A percentile compares a stretch with the other conserved stretches of the same genome.
Evolutionary conservation across 2,888 invertebrate genomes (phyloP).

Genomic region (Chloroclysta siterata): DNA sequence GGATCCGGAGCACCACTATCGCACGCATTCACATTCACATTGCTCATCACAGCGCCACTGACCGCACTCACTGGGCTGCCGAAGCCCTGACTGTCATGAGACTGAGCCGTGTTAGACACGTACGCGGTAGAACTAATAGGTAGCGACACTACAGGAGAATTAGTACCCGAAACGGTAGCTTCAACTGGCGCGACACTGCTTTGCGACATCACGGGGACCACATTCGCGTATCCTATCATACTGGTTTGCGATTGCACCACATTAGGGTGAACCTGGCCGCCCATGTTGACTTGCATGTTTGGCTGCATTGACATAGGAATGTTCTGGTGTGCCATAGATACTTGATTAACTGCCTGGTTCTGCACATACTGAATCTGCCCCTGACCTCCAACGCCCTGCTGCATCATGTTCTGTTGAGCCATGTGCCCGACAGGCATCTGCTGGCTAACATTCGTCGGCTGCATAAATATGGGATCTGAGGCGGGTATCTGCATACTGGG

Average conservation of each 20-base stretch:
- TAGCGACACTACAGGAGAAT: constrained; percentile 81
- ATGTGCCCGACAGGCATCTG: constrained; percentile 77
- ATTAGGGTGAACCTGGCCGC: constrained; percentile 73
- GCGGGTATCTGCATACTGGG: constrained; percentile 83
- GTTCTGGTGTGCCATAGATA: constrained; percentile 79
- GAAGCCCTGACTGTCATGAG: constrained; percentile 79
- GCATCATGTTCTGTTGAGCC: constrained; percentile 77
- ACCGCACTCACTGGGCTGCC: constrained; percentile 82
- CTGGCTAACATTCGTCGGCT: constrained; percentile 72
- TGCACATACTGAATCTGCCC: constrained; percentile 78
- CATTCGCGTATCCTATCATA: constrained; percentile 76
- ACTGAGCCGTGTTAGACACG: constrained; percentile 64
- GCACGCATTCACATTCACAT: constrained; percentile 70
- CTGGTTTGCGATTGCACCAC: constrained; percentile 81
- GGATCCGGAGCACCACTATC: constrained; percentile 77
- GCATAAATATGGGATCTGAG: constrained; percentile 82
- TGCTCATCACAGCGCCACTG: constrained; percentile 76
- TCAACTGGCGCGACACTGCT: constrained; percentile 77
- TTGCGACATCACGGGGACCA: constrained; percentile 83
- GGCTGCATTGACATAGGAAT: constrained; percentile 83
- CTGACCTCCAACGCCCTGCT: constrained; percentile 75
- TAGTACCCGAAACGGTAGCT: constrained; percentile 79
- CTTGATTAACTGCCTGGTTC: constrained; percentile 71
- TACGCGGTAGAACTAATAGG: constrained; percentile 76
- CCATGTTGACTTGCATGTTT: constrained; percentile 77